Evolutionary conservation across 2,113 vertebrate genomes (phyloP), one percentile per base, ranked within the genome.

Genomic region (Aramus guarauna): DNA sequence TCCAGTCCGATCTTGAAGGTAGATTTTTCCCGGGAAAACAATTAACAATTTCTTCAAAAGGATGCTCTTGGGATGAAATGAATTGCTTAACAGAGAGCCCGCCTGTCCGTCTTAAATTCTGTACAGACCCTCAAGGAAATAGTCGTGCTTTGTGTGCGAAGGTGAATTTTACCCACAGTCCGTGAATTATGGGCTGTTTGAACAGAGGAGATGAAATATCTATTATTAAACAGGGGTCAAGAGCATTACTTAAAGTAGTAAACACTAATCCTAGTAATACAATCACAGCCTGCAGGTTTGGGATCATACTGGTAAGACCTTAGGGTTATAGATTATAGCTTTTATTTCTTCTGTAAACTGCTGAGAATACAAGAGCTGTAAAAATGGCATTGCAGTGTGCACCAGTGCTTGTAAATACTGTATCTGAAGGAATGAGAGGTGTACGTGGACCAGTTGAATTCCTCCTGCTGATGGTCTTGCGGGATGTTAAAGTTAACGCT

Each of bases 61-160:
- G 36, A 37, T 58, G 58, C 9, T 37, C 32, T 16, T 16, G 4
- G 58, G 29, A 4, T 50, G 43, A 43, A 47, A n/a, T 39, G 1
- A 1, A 0, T 29, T 30, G 56, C 37, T 52, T 20, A 7, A 58
- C 17, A 27, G 58, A 39, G 45, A 73, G 45, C 30, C 30, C 14
- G 6, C 1, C 15, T 15, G 48, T 34, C 41, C 4, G 0, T 11
- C 37, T 78, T 20, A 3, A 9, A 19, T 77, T 52, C 43, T 39
- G 14, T 4, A 3, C 34, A 36, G 41, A 19, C 24, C 39, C n/a
- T 84, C 50, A 5, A 14, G 15, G 66, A 63, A 47, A 32, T 3
- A 15, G 10, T 8, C 1, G 1, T 8, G 47, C 15, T 60, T 41
- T 60, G 59, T n/a, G 52, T 7, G 12, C 2, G 0, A 43, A 37